These are phyloP conservation scores for Sinella curviseta DNA, from an alignment of 1,140 invertebrate genomes.

Conservation along the genomic window DNA sequence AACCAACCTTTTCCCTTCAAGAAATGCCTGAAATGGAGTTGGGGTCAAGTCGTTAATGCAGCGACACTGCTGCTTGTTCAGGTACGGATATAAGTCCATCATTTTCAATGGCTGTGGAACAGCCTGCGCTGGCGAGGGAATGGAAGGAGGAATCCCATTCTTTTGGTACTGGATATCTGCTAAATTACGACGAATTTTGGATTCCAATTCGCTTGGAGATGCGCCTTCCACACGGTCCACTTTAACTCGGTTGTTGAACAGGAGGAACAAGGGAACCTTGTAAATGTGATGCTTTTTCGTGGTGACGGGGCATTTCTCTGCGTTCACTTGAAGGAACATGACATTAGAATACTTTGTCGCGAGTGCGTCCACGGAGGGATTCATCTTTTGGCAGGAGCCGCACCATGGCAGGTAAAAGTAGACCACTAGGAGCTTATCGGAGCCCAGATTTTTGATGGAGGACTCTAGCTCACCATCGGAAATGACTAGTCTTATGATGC, in stretches of 20 bases:
- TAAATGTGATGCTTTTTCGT: neutral
- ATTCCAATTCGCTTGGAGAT: neutral
- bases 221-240: conserved; percentile 19
- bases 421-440: neutral
- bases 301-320: neutral
- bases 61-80: neutral
- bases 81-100: neutral
- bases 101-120: neutral
- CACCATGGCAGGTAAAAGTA: conserved; percentile 22
- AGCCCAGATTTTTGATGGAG: neutral
- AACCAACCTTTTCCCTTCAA: conserved; percentile 16
- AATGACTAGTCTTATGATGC: neutral
- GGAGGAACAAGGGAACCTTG: neutral
- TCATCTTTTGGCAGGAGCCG: conserved; percentile 21
- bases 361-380: neutral
- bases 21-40: conserved; percentile 7
- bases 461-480: neutral
- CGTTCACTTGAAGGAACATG: neutral
- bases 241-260: neutral
- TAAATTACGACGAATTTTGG: neutral
- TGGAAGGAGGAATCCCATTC: neutral
- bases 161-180: neutral
- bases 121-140: neutral
- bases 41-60: conserved; percentile 14
- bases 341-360: neutral